phyloP scores from a whole-genome alignment of 2,797 vertebrate genomes.

The Tangara arthus region DNA sequence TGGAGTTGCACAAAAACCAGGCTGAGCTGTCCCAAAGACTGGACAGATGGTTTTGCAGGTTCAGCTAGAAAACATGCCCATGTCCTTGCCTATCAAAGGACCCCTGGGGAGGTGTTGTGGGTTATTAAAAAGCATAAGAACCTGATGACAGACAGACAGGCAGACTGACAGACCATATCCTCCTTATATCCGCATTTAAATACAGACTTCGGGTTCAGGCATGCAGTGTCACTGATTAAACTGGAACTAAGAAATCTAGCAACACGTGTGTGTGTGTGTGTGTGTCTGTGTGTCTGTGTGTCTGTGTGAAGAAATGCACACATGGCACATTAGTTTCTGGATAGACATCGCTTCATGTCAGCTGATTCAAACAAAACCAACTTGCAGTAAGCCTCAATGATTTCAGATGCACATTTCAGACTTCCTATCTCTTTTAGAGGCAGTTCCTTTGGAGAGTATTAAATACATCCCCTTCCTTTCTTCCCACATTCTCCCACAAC shows the following conservation, averaged over 20 bases:
- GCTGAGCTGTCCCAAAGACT: not conserved
- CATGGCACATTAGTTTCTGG: not conserved
- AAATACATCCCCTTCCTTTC: not conserved
- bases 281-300: accelerated
- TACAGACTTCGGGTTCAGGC: not conserved
- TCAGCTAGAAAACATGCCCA: not conserved
- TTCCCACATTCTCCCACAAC: not conserved
- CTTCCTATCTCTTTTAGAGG: not conserved
- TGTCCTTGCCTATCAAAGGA: not conserved
- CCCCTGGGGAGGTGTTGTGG: not conserved
- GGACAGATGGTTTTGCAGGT: not conserved
- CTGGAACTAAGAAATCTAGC: not conserved
- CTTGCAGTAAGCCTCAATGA: not conserved
- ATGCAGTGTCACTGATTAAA: not conserved
- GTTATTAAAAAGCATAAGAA: not conserved
- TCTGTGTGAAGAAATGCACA: not conserved
- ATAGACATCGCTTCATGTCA: accelerated
- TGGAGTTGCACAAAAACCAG: not conserved
- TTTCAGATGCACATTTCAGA: not conserved
- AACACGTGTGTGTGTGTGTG: accelerated
- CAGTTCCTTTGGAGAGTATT: not conserved
- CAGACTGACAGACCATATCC: not conserved
- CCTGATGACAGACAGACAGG: not conserved
- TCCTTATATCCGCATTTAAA: not conserved
- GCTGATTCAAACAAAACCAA: not conserved